Percentiles rank a stretch among this genome's conserved stretches.
phyloP scores from a whole-genome alignment of 1,140 invertebrate species.

The Lucilia sericata region DNA sequence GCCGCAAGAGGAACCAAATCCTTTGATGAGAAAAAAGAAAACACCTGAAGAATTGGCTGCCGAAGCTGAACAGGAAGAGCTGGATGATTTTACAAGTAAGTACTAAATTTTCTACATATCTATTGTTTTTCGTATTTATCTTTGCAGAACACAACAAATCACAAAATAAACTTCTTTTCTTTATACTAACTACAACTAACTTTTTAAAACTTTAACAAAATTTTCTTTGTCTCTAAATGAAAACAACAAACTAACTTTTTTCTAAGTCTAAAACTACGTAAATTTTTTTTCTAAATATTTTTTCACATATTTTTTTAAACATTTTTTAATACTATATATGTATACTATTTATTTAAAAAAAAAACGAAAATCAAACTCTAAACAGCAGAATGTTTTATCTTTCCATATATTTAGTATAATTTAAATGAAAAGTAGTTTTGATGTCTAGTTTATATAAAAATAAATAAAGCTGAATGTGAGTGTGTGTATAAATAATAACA shows the following conservation, averaged over 20 bases:
- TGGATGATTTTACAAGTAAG: slow-evolving; percentile 98
- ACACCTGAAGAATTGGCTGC: slow-evolving; percentile 95
- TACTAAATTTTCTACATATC: slow-evolving; percentile 52
- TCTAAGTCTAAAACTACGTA: background rate
- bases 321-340: background rate
- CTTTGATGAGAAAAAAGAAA: slow-evolving; percentile 95
- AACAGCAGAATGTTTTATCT: slow-evolving; percentile 19
- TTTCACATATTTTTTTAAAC: slow-evolving; percentile 26
- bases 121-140: slow-evolving; percentile 12
- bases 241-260: background rate
- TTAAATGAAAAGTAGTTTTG: slow-evolving; percentile 14
- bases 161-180: slow-evolving; percentile 3
- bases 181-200: slow-evolving; percentile 16
- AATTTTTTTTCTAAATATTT: background rate
- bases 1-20: slow-evolving; percentile 87
- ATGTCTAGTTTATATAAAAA: background rate
- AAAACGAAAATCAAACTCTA: slow-evolving; percentile 14
- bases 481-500: slow-evolving; percentile 31
- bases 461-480: slow-evolving; percentile 40
- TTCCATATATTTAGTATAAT: slow-evolving; percentile 9
- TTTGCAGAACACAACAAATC: slow-evolving; percentile 32
- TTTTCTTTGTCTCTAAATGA: background rate
- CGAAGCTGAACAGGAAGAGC: slow-evolving; percentile 93
- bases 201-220: background rate
- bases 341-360: background rate